phyloP scores from a whole-genome alignment of 2,888 invertebrate species.

The Abscondita cerata region DNA sequence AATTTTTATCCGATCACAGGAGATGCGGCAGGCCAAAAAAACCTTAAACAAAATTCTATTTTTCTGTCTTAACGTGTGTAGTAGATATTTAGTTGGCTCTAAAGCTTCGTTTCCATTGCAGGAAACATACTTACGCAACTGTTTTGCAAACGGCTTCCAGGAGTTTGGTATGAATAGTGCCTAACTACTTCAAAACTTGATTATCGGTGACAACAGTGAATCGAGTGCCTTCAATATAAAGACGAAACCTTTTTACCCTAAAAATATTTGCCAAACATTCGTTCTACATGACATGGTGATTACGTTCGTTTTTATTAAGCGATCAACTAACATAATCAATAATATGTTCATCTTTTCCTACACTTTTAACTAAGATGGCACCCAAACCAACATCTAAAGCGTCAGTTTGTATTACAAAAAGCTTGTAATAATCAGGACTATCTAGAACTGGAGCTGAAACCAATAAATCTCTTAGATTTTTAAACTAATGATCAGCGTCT shows the following conservation, averaged over 20 bases:
- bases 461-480: too few species aligned
- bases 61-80: too few species aligned
- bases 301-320: slow-evolving; percentile 21
- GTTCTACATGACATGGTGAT: slow-evolving; percentile 23
- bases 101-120: too few species aligned
- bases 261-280: slow-evolving; percentile 31
- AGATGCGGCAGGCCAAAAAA: too few species aligned
- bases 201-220: slow-evolving; percentile 44
- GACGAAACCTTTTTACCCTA: slow-evolving; percentile 20
- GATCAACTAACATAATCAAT: slow-evolving; percentile 24
- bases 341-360: slow-evolving; percentile 16
- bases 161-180: slow-evolving; percentile 31
- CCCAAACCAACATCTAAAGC: too few species aligned
- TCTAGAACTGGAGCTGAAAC: slow-evolving; percentile 39
- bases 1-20: too few species aligned
- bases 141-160: slow-evolving; percentile 35
- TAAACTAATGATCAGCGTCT: too few species aligned
- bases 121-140: too few species aligned
- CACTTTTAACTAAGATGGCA: slow-evolving; percentile 21
- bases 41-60: too few species aligned
- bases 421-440: slow-evolving; percentile 44
- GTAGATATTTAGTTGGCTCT: too few species aligned
- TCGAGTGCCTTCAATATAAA: slow-evolving; percentile 23
- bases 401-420: too few species aligned
- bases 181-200: slow-evolving; percentile 30